Conservation (phyloP, 2,797 vertebrate genomes). For the Gambelia wislizenii region DNA sequence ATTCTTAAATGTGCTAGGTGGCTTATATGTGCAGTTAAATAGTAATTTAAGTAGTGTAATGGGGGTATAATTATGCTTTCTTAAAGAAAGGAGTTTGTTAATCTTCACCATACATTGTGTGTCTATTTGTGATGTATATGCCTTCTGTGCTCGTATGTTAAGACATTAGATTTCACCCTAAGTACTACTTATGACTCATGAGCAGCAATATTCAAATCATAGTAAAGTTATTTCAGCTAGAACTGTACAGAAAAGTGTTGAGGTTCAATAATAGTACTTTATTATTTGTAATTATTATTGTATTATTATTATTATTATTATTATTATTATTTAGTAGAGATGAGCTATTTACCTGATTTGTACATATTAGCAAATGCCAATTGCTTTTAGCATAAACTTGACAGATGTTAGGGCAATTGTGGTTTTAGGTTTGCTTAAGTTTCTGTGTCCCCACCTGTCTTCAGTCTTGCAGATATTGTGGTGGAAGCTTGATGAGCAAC, state of each 20-base stretch:
- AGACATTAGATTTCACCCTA: slow-evolving; percentile 61
- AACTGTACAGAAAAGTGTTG: neutral
- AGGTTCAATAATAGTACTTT: slow-evolving; percentile 42
- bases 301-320: no score
- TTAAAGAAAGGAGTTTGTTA: slow-evolving; percentile 57
- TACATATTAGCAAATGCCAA: slow-evolving; percentile 41
- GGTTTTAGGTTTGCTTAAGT: slow-evolving; percentile 45
- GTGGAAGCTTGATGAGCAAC: slow-evolving; percentile 54
- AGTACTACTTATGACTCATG: slow-evolving; percentile 44
- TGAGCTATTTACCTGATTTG: slow-evolving; percentile 45
- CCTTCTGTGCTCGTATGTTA: slow-evolving; percentile 60
- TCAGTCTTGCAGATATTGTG: slow-evolving; percentile 52
- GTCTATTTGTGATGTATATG: slow-evolving; percentile 62
- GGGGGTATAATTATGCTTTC: slow-evolving; percentile 58
- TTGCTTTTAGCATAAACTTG: slow-evolving; percentile 18
- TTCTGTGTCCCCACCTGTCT: slow-evolving; percentile 40
- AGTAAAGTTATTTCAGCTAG: slow-evolving; percentile 48
- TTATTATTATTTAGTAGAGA: slow-evolving; percentile 45
- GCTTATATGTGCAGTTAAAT: slow-evolving; percentile 56
- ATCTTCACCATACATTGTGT: slow-evolving; percentile 46
- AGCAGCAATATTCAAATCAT: slow-evolving; percentile 52
- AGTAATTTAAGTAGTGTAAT: slow-evolving; percentile 52
- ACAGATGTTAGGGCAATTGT: neutral
- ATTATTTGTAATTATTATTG: neutral
- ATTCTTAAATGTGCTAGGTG: slow-evolving; percentile 57